Base-by-base conservation (phyloP, 1,140 invertebrate genomes). In the Anastrepha ludens region DNA sequence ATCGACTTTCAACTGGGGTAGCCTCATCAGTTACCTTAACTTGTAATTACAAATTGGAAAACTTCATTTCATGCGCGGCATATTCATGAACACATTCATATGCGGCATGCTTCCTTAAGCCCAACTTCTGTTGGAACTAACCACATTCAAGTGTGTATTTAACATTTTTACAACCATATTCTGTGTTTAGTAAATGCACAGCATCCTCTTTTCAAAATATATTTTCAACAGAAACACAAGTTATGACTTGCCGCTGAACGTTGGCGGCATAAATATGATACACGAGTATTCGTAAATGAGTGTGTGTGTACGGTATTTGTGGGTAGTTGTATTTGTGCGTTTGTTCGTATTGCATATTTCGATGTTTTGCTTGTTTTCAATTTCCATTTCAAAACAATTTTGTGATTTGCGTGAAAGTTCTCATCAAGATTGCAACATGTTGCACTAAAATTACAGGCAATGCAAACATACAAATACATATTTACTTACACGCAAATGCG, bases 361-460 rank as follows among this genome's bases (percentile, higher is more conserved):
- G 65, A 29, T 67, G 65, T 67, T 67, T 67, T 67, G 65, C 65
- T 41, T 67, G 65, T 67, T 67, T 67, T 67, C 65, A 67, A 67
- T 67, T 67, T 67, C 29, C 65, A 20, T 67, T 67, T 67, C 65
- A 67, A 67, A 67, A 67, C 65, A 67, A 67, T 67, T 67, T 67
- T 67, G 65, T 67, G 65, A 67, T 41, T 29, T 67, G 65, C 65
- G 65, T 67, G 13, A 67, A 67, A 67, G 65, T 67, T 67, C 39
- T 67, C 65, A 67, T 67, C 29, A 67, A 67, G 65, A 67, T 67
- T 67, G 65, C 65, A 67, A 67, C 65, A 67, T 67, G 65, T 67
- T 67, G 65, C 65, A 67, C 65, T 67, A 20, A 67, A 67, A 67
- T 67, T 67, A 20, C 65, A 41, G 65, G 11, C 65, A 67, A 2